Base-by-base conservation (phyloP, 2,888 invertebrate genomes). In the Euplexia lucipara region DNA sequence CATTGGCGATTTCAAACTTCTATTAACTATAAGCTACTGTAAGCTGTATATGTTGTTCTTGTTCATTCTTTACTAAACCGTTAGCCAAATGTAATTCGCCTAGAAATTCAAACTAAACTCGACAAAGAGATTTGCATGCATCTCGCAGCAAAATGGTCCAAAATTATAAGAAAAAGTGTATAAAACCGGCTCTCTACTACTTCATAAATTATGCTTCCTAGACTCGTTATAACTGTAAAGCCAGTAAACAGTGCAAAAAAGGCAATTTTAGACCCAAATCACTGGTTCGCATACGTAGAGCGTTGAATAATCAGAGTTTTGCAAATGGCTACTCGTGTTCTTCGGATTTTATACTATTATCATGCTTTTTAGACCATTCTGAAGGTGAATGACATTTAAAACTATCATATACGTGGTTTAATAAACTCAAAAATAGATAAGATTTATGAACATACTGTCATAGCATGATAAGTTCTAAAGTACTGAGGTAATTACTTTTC, bases 221-320 rank as follows among this genome's bases (percentile, higher is more conserved):
- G 52, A 70, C 70, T 75, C 51, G 62, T 77, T 62, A 77, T 77
- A 75, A 77, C 75, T 47, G 75, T 59, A 66, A 32, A 20, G 20
- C 37, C 72, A 56, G 42, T 66, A 66, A 66, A 66, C 14, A 47
- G 32, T 12, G 32, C 62, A 75, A 67, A 57, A 49, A 65, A 52
- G 10, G 9, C 41, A 41, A 51, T 60, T 78, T 58, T 14, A 10
- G 9, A 32, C 34, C 7, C 20, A 62, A 62, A 52, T 37, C 39
- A 32, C 48, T n/a, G 22, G n/a, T 34, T 45, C 10, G 18, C 39
- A n/a, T 42, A 20, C n/a, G 8, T 10, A 6, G 10, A 42, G 22
- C 12, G 26, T n/a, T 48, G 7, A 16, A 22, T 20, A 45, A 4
- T 22, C 10, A 14, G 1, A 44, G 10, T 39, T 51, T 35, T 42